These are phyloP conservation scores for Diogma glabrata DNA, from an alignment of 2,888 invertebrate species.

Conservation along the genomic window DNA sequence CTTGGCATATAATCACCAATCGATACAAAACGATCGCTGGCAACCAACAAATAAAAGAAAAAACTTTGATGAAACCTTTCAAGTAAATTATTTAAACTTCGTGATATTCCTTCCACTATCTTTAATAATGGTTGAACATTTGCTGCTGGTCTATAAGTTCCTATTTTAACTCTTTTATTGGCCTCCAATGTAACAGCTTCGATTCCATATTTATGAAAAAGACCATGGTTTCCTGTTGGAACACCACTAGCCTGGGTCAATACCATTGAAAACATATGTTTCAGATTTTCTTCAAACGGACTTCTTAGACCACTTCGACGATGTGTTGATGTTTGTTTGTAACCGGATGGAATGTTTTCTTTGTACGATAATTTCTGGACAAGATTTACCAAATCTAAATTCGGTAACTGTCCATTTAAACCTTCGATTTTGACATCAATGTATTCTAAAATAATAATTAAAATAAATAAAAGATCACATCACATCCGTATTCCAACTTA, in stretches of 20 bases:
- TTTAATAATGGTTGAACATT: constrained; percentile 27
- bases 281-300: constrained; percentile 42
- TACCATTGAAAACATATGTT: constrained; percentile 70
- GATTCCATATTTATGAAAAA: constrained; percentile 83
- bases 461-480: too few relatives aligned
- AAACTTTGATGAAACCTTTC: constrained; percentile 98
- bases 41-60: constrained; percentile 90
- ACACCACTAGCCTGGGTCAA: constrained; percentile 76
- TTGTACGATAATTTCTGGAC: constrained; percentile 79
- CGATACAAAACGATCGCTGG: constrained; percentile 78
- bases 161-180: constrained; percentile 36
- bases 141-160: too few relatives aligned
- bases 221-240: constrained; percentile 91
- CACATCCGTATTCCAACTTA: too few relatives aligned
- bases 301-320: constrained; percentile 25
- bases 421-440: constrained; percentile 82
- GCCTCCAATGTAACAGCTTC: constrained; percentile 78
- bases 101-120: constrained; percentile 77
- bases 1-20: constrained; percentile 88
- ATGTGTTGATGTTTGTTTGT: constrained; percentile 46
- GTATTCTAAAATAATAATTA: too few relatives aligned
- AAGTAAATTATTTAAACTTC: constrained; percentile 92
- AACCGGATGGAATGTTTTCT: constrained; percentile 70
- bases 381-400: constrained; percentile 91
- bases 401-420: constrained; percentile 93